These are phyloP conservation scores for Agrotis clavis DNA, from an alignment of 2,888 invertebrate genomes.

Conservation along the genomic window DNA sequence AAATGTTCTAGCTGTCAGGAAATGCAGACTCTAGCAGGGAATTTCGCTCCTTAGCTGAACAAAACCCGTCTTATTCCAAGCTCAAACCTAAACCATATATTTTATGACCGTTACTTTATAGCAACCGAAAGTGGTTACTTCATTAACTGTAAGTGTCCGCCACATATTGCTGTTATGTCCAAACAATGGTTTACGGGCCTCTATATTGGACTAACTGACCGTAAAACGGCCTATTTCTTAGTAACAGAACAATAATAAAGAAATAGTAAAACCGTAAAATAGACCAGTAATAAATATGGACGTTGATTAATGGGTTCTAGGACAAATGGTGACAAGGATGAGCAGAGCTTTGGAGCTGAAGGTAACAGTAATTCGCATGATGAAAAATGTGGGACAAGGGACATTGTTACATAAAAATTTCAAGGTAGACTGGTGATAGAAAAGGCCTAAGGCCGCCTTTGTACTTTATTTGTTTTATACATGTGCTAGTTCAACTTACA, in stretches of 20 bases:
- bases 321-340: not conserved
- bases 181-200: constrained; percentile 65
- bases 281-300: constrained; percentile 50
- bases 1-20: too few species aligned
- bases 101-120: constrained; percentile 59
- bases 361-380: too few species aligned
- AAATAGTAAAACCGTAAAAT: constrained; percentile 53
- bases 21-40: too few species aligned
- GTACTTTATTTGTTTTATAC: too few species aligned
- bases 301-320: constrained; percentile 49
- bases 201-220: constrained; percentile 60
- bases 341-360: not conserved
- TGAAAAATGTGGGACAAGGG: too few species aligned
- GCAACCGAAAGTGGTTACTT: constrained; percentile 53
- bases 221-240: constrained; percentile 57
- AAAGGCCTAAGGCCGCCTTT: too few species aligned
- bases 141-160: constrained; percentile 55
- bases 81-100: constrained; percentile 26
- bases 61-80: not conserved
- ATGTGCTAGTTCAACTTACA: too few species aligned
- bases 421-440: too few species aligned
- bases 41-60: too few species aligned
- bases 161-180: constrained; percentile 56
- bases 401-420: too few species aligned
- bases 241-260: constrained; percentile 59